Evolutionary conservation across 2,797 vertebrate genomes (phyloP), one percentile per base, ranked within the genome.

Genomic region (Acanthiza pusilla): DNA sequence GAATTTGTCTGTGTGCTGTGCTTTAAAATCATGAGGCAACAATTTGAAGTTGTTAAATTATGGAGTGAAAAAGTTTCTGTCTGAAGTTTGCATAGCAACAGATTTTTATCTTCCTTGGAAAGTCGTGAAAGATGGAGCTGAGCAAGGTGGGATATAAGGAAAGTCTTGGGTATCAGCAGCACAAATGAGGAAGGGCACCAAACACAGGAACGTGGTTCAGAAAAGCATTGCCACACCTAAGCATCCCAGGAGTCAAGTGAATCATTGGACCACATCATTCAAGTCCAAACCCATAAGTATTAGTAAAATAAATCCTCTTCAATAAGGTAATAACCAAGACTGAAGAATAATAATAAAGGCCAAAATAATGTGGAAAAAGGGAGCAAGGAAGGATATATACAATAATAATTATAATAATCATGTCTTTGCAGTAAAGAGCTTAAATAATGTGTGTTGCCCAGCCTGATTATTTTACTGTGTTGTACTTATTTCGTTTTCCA

Each of bases 361-460:
- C 11, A 63, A 57, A 58, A 40, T 42, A 38, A 38, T 38, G 38
- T 38, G 38, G 38, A 13, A 11, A 38, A 38, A 38, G 38, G 38
- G 38, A 38, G 38, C 38, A 38, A 11, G 38, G 38, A 38, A 38
- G 38, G 10, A 38, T 38, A 38, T 38, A 38, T 38, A 38, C 18
- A 43, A 43, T 51, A 62, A 29, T 48, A 55, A 29, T 30, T 21
- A 9, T 16, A 36, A 7, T 50, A 5, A 5, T 43, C 3, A 11
- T 8, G 2, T 45, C 14, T 50, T 75, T 75, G 19, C 16, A 26
- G 21, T 27, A 54, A 79, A 78, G 21, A 71, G 29, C 34, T 53
- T 89, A 21, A 20, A 29, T 47, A 27, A 54, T 8, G 7, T n/a
- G 17, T 62, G 7, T 73, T 0, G 0, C 3, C 16, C 54, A 40